Conservation (phyloP, 1,140 invertebrate genomes). For the Popillia japonica region DNA sequence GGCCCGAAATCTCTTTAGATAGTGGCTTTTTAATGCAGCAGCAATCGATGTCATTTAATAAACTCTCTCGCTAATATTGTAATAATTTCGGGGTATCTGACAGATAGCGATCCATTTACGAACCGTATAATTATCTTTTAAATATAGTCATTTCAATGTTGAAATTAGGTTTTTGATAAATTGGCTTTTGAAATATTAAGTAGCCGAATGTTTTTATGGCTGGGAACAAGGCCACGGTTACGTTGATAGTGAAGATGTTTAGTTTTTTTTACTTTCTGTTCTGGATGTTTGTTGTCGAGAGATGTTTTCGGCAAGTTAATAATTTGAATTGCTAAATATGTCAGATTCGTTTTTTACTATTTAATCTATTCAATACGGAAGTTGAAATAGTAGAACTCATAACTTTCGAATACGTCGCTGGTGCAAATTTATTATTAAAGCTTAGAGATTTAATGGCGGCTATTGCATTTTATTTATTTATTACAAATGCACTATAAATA, state of each 20-base stretch:
- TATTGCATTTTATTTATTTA: no score
- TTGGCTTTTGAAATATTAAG: conserved; percentile 26
- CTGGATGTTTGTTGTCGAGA: no score
- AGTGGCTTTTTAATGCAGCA: conserved; percentile 18
- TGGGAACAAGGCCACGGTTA: background rate
- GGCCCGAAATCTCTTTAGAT: conserved; percentile 25
- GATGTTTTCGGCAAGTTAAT: no score
- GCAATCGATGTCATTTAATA: conserved; percentile 25
- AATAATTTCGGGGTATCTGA: conserved; percentile 30
- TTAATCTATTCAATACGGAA: no score
- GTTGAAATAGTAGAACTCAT: no score
- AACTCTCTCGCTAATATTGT: conserved; percentile 32
- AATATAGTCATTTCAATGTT: conserved; percentile 30
- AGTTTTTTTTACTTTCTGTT: background rate
- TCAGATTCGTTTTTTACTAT: no score
- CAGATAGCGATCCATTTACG: conserved; percentile 31
- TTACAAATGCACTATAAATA: no score
- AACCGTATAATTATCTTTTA: conserved; percentile 29
- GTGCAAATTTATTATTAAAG: no score
- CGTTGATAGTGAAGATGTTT: background rate
- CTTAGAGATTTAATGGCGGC: no score
- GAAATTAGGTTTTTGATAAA: conserved; percentile 34
- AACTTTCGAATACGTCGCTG: no score
- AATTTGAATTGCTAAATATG: no score
- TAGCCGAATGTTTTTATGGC: background rate